These are phyloP conservation scores for Collichthys lucidus DNA, from an alignment of 2,113 vertebrate species.

Conservation along the genomic window DNA sequence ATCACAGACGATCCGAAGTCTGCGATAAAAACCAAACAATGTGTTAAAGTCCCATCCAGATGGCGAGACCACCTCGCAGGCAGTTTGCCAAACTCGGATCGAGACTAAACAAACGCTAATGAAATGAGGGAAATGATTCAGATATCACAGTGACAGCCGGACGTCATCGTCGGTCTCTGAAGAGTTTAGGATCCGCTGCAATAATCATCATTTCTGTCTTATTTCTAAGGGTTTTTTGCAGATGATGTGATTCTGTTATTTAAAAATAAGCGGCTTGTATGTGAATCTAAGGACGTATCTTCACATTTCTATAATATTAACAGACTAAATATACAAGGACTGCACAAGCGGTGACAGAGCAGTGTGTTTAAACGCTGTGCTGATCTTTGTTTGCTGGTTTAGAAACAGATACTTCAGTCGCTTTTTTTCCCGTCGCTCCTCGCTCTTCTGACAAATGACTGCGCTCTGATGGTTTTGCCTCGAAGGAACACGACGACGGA, in stretches of 20 bases:
- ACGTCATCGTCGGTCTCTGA: neutral
- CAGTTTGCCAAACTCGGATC: neutral
- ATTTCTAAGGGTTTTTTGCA: too few relatives aligned
- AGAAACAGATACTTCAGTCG: neutral
- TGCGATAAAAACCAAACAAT: neutral
- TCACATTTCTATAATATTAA: neutral
- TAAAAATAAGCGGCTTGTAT: neutral
- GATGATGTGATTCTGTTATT: neutral
- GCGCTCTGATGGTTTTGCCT: neutral
- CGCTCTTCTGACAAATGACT: slow-evolving; percentile 18
- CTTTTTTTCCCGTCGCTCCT: neutral
- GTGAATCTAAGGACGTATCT: neutral
- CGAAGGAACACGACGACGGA: neutral
- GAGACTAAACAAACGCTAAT: neutral
- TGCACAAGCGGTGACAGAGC: neutral
- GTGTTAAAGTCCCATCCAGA: slow-evolving; percentile 16
- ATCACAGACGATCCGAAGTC: slow-evolving; percentile 11
- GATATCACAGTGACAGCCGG: neutral
- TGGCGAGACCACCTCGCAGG: neutral
- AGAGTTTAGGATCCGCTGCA: too few relatives aligned
- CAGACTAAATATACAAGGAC: neutral
- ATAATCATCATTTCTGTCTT: too few relatives aligned
- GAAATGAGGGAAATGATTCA: neutral
- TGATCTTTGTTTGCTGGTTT: slow-evolving; percentile 2
- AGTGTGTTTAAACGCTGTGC: neutral